phyloP scores from a whole-genome alignment of 2,797 vertebrate species.

The Lacerta agilis region DNA sequence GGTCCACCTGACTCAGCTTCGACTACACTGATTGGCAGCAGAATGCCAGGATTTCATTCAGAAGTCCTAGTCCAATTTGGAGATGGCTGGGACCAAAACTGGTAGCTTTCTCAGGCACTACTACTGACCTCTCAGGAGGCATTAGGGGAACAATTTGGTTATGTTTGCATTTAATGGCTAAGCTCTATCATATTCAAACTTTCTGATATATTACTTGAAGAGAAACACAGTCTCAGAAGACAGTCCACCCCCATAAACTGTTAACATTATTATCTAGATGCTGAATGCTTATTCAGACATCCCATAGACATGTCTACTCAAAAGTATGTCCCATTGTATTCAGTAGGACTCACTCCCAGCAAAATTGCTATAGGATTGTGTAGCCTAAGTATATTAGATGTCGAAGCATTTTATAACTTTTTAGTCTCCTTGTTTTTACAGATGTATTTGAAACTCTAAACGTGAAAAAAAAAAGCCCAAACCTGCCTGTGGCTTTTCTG shows the following conservation, averaged over 20 bases:
- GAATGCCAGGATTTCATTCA: not conserved
- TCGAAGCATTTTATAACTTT: slow-evolving; percentile 14
- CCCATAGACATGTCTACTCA: not conserved
- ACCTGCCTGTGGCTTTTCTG: slow-evolving; percentile 11
- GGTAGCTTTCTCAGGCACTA: not conserved
- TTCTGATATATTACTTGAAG: not conserved
- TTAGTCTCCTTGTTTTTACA: slow-evolving; percentile 48
- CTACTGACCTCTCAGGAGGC: not conserved
- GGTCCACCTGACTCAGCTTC: not conserved
- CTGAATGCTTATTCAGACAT: slow-evolving; percentile 8
- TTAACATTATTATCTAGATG: not conserved
- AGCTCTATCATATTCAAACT: no score
- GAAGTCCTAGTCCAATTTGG: not conserved
- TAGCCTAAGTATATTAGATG: slow-evolving; percentile 18
- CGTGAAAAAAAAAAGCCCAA: not conserved
- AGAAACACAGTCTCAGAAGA: not conserved
- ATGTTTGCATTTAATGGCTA: no score
- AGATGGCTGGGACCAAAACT: not conserved
- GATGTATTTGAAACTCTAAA: slow-evolving; percentile 44
- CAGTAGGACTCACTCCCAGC: not conserved
- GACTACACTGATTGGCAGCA: not conserved
- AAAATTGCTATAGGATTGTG: not conserved
- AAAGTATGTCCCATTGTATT: not conserved
- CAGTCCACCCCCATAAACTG: slow-evolving; percentile 12
- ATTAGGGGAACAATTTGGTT: no score